Base-by-base conservation (phyloP, 2,888 invertebrate species). In the Aleiodes alternator region DNA sequence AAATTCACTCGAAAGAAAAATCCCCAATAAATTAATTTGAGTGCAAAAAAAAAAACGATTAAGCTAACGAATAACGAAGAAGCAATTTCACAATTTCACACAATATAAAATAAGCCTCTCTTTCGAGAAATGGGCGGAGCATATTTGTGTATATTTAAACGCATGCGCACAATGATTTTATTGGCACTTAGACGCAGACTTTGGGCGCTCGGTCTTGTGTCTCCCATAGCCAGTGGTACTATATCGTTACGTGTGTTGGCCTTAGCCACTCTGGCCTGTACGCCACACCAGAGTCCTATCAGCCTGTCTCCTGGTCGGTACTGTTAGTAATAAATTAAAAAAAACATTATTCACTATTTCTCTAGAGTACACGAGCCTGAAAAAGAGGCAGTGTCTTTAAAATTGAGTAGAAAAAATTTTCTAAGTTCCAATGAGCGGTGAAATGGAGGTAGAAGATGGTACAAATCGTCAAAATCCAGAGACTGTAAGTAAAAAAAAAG, bases 391-490 rank as follows among this genome's bases (percentile, higher is more conserved):
- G 23, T 23, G 23, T 23, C 2, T 23, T 23, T 23, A 23, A 23
- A 23, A 2, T 23, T 23, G 1, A 29, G 50, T 43, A 53, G 14
- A 9, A 51, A n/a, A 51, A 68, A 68, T 29, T 51, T 31, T 31
- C 23, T 51, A 68, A 29, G 14, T 51, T 51, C 51, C 51, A n/a
- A 68, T 64, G 38, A 43, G 43, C 38, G 56, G 48, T 80, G 81
- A 86, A 86, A 89, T 89, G 88, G 89, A 89, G 81, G 78, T 88
- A 82, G 88, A 87, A 68, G 85, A 87, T 77, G 76, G 85, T 72
- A 78, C 81, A 71, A 77, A 83, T 66, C 84, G 85, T 80, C 80
- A 84, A 64, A 86, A 83, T 80, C 78, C 83, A 73, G 86, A 86
- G 57, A 73, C 80, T 83, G 89, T 89, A 84, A 89, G 89, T 82